Evolutionary conservation across 2,888 invertebrate genomes (phyloP), one percentile per base, ranked within the genome.

Genomic region (Dione juno): DNA sequence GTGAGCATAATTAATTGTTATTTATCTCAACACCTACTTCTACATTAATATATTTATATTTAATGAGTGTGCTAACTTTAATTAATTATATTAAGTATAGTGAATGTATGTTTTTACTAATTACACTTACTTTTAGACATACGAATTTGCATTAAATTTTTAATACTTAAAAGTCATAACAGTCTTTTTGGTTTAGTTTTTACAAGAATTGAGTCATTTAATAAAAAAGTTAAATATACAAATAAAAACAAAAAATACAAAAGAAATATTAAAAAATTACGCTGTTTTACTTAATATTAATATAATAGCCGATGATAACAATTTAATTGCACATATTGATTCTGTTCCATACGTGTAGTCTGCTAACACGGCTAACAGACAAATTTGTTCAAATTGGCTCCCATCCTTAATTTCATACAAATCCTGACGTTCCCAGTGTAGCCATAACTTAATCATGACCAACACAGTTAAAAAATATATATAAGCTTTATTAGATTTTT

Each of bases 381-480:
- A 70, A 66, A 66, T 67, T 70, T 45, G 61, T 35, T 48, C 66
- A 28, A 70, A 66, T 61, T 16, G 43, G 19, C 53, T 59, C n/a
- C 37, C 40, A 28, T 14, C 45, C 19, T 66, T 21, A 66, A 40
- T 66, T 61, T 63, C 16, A 54, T 66, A 40, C 21, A 61, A 61
- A 66, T 70, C 45, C 35, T 48, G 28, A 45, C 58, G 41, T 69
- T 50, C 28, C 57, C 13, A 40, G 37, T 16, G 53, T 10, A 45
- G 2, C 45, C 10, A 16, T 50, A 50, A 48, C 1, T 37, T n/a
- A 63, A 28, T 48, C 35, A 67, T 41, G 41, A 13, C 10, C 16
- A 6, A 21, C 43, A 16, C 6, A 16, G 8, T 3, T 48, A 48
- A 48, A 48, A 48, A 48, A 16, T 3, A 2, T n/a, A 1, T 14